Evolutionary conservation across 2,888 invertebrate genomes (phyloP).

Genomic region (Pollenia amentaria): DNA sequence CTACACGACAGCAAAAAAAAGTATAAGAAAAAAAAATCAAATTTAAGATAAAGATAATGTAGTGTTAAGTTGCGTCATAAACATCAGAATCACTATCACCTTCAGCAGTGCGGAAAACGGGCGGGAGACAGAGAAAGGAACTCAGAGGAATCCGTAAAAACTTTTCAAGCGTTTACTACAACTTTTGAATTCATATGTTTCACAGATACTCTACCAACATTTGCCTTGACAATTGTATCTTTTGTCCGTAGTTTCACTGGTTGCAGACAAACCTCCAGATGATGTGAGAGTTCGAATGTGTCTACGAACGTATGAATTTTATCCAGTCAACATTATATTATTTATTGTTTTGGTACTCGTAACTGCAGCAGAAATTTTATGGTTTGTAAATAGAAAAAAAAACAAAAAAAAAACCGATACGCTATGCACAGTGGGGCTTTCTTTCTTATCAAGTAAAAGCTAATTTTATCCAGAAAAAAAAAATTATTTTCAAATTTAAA

Average conservation of each 20-base stretch:
- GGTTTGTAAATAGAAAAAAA: slow-evolving; percentile 65
- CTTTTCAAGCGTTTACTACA: slow-evolving; percentile 39
- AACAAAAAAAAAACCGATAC: background rate
- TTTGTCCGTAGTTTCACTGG: slow-evolving; percentile 1
- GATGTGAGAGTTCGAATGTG: slow-evolving; percentile 33
- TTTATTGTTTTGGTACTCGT: slow-evolving; percentile 68
- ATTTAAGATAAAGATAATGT: slow-evolving; percentile 47
- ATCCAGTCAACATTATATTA: slow-evolving; percentile 67
- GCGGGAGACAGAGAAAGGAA: background rate
- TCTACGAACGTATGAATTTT: slow-evolving; percentile 22
- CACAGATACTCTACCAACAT: too few species aligned
- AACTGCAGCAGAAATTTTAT: slow-evolving; percentile 66
- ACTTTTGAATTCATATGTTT: slow-evolving; percentile 39
- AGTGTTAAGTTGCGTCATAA: slow-evolving; percentile 58
- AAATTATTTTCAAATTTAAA: background rate
- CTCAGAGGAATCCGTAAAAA: slow-evolving; percentile 28
- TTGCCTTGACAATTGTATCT: slow-evolving; percentile 5
- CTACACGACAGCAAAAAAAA: slow-evolving; percentile 2
- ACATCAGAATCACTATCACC: slow-evolving; percentile 17
- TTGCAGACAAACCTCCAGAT: slow-evolving; percentile 32
- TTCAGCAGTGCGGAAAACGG: background rate
- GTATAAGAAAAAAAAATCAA: background rate
- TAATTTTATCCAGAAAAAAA: background rate
- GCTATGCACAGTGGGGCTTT: background rate
- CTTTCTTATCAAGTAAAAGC: too few species aligned